These are phyloP conservation scores for Catharus ustulatus DNA, from an alignment of 2,797 vertebrate species.

Conservation along the genomic window DNA sequence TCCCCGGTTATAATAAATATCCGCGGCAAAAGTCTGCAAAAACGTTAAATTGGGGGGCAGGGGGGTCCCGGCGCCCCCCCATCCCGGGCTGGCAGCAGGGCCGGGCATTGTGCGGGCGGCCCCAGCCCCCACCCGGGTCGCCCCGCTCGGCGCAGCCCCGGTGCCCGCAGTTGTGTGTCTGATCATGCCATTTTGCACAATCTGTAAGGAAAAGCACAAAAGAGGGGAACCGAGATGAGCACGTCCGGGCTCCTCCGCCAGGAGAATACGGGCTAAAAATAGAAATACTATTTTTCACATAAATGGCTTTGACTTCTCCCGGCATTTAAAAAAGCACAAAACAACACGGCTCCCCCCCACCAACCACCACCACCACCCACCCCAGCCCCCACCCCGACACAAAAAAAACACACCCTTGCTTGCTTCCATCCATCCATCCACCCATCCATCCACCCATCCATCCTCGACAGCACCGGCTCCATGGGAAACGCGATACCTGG, in stretches of 20 bases:
- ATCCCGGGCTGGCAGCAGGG: constrained; percentile 54
- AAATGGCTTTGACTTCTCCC: constrained; percentile 70
- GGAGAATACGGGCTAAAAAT: constrained; percentile 78
- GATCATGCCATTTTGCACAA: constrained; percentile 78
- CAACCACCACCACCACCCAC: neutral
- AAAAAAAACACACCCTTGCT: constrained; percentile 63
- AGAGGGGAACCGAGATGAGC: constrained; percentile 61
- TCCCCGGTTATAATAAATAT: constrained; percentile 67
- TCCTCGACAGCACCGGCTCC: constrained; percentile 56
- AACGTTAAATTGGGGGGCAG: constrained; percentile 31
- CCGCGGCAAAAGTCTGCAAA: constrained; percentile 47
- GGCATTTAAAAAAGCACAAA: constrained; percentile 52
- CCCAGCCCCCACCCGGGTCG: constrained; percentile 58
- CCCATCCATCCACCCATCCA: neutral
- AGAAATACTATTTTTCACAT: constrained; percentile 81
- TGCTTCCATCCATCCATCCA: neutral
- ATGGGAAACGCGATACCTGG: constrained; percentile 65
- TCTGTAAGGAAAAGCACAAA: constrained; percentile 66
- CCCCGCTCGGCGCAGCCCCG: constrained; percentile 69
- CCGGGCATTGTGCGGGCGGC: constrained; percentile 69
- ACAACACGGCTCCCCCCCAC: constrained; percentile 30
- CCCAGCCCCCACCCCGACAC: constrained; percentile 18
- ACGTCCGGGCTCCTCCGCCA: constrained; percentile 70
- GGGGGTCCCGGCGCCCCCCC: neutral
- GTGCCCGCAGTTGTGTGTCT: constrained; percentile 66